Conservation (phyloP, 2,888 invertebrate species). For the Nemapogon koenigi region DNA sequence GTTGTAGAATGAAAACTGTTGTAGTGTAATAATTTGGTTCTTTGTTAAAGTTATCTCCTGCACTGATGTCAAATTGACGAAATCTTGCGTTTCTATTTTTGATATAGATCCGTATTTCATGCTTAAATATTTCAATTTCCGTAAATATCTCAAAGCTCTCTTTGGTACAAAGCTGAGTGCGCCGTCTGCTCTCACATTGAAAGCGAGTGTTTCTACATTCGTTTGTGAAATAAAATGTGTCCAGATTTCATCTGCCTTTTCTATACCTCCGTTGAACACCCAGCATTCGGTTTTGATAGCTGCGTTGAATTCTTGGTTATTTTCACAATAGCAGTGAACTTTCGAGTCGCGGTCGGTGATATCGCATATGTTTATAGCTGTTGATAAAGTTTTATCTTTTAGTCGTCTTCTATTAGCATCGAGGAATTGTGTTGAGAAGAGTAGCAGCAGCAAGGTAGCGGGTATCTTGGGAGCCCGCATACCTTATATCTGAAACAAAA, state of each 20-base stretch:
- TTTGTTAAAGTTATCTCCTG: constrained; percentile 73
- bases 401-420: constrained; percentile 52
- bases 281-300: constrained; percentile 79
- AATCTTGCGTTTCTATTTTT: constrained; percentile 73
- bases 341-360: constrained; percentile 61
- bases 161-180: constrained; percentile 75
- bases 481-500: constrained; percentile 56
- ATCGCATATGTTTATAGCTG: constrained; percentile 60
- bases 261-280: constrained; percentile 74
- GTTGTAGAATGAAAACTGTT: constrained; percentile 75
- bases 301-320: constrained; percentile 55
- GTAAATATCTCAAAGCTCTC: constrained; percentile 70
- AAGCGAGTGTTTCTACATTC: constrained; percentile 71
- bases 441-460: constrained; percentile 59
- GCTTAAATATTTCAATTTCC: constrained; percentile 70
- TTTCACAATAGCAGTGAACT: constrained; percentile 73
- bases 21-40: constrained; percentile 72
- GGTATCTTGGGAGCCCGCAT: constrained; percentile 55
- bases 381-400: constrained; percentile 40
- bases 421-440: constrained; percentile 51
- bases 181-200: constrained; percentile 74
- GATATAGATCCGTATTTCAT: constrained; percentile 77
- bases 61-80: constrained; percentile 75
- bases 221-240: constrained; percentile 75
- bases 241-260: constrained; percentile 74